These are phyloP conservation scores for Ypsolopha scabrella DNA, from an alignment of 2,888 invertebrate species.

Conservation along the genomic window DNA sequence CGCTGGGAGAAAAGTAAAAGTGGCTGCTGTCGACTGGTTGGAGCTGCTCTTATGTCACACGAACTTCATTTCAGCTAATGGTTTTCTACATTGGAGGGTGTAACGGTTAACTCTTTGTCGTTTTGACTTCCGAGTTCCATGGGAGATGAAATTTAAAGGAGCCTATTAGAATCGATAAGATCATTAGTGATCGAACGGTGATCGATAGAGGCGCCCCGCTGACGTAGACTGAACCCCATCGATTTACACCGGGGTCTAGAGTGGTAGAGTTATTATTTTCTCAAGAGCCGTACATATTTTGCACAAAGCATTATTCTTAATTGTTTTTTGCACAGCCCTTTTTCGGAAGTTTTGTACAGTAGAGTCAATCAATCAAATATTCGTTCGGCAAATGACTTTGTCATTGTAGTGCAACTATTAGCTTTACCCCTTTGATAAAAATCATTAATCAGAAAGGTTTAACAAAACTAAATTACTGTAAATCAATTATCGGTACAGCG, in stretches of 20 bases:
- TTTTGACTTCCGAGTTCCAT: conserved; percentile 25
- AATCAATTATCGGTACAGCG: too few species aligned
- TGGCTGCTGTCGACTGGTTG: conserved; percentile 35
- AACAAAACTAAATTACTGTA: too few species aligned
- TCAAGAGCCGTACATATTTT: conserved; percentile 29
- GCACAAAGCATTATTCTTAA: conserved; percentile 43
- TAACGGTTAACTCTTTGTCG: conserved; percentile 48
- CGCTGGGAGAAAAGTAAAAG: conserved; percentile 61
- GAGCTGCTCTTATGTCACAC: conserved; percentile 25
- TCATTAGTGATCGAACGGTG: conserved; percentile 51
- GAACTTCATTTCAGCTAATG: conserved; percentile 10
- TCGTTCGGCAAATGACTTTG: conserved; percentile 40
- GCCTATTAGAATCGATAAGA: conserved; percentile 43
- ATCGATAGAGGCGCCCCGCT: conserved; percentile 39
- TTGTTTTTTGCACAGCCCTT: conserved; percentile 47
- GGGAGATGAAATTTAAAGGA: conserved; percentile 21
- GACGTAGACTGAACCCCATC: conserved; percentile 29
- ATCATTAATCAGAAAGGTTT: conserved; percentile 31
- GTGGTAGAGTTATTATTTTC: conserved; percentile 26
- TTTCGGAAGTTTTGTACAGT: conserved; percentile 34
- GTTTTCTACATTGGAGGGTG: background rate
- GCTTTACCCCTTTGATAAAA: conserved; percentile 26
- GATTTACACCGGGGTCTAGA: conserved; percentile 26
- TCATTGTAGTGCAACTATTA: conserved; percentile 23
- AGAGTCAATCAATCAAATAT: conserved; percentile 46